Evolutionary conservation across 2,888 invertebrate species (phyloP).

Genomic region (Yponomeuta evonymella): DNA sequence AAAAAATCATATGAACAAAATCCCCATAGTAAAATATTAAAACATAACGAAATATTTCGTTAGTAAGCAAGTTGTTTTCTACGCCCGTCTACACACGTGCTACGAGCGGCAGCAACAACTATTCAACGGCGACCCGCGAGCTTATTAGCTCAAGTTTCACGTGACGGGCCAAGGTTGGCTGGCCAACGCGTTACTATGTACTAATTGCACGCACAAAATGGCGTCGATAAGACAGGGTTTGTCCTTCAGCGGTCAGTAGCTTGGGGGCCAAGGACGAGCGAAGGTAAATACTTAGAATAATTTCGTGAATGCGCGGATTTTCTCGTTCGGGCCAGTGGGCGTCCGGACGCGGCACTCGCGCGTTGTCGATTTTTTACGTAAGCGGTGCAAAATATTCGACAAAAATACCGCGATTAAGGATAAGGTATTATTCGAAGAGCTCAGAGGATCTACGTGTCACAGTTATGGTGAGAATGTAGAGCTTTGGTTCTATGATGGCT

Average conservation of each 20-base stretch:
- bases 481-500: not conserved
- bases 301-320: constrained; percentile 22
- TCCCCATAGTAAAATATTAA: not conserved
- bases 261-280: constrained; percentile 53
- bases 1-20: too few species aligned
- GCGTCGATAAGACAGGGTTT: constrained; percentile 40
- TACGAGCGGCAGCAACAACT: constrained; percentile 34
- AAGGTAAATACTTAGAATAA: constrained; percentile 20
- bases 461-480: constrained; percentile 50
- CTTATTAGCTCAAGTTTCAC: not conserved
- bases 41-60: not conserved
- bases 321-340: constrained; percentile 55
- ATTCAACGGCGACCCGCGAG: constrained; percentile 29
- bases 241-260: constrained; percentile 68
- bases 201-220: constrained; percentile 59
- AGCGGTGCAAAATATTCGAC: constrained; percentile 24
- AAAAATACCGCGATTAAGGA: constrained; percentile 61
- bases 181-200: constrained; percentile 32
- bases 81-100: constrained; percentile 36
- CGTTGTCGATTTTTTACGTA: constrained; percentile 27
- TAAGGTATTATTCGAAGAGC: constrained; percentile 56
- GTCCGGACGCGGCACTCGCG: constrained; percentile 39
- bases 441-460: constrained; percentile 56
- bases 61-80: constrained; percentile 8
- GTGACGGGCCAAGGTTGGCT: not conserved